These are phyloP conservation scores for Pelecanoides urinatrix DNA, from an alignment of 2,113 vertebrate species.

Conservation along the genomic window DNA sequence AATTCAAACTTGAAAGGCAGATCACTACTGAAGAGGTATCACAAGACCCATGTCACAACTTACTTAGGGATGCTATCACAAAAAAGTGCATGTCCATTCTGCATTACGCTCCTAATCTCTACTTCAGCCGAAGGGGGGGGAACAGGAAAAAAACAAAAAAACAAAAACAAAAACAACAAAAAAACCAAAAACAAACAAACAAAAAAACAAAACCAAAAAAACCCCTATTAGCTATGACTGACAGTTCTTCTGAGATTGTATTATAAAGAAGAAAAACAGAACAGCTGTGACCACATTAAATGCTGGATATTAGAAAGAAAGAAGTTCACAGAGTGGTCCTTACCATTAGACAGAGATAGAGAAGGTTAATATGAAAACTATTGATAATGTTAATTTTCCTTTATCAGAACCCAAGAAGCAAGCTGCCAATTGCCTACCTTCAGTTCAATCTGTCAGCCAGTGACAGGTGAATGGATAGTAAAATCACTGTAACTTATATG, in stretches of 20 bases:
- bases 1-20: not conserved
- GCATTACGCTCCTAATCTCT: not conserved
- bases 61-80: not conserved
- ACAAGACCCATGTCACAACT: not conserved
- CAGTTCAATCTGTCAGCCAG: not conserved
- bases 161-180: not conserved
- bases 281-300: not conserved
- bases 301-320: not conserved
- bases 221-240: not conserved
- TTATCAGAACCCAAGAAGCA: not conserved
- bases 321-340: not conserved
- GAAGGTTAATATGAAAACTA: not conserved
- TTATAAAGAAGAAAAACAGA: not conserved
- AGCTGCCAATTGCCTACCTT: not conserved
- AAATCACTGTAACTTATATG: not conserved
- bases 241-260: not conserved
- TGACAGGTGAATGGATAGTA: not conserved
- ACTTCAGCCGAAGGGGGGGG: not conserved
- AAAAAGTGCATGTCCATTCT: not conserved
- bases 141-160: too few relatives aligned
- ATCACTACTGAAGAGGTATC: not conserved
- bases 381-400: not conserved
- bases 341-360: not conserved
- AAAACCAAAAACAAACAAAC: not conserved
- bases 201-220: not conserved